Base-by-base conservation (phyloP, 2,888 invertebrate species). In the Hermodice carunculata region DNA sequence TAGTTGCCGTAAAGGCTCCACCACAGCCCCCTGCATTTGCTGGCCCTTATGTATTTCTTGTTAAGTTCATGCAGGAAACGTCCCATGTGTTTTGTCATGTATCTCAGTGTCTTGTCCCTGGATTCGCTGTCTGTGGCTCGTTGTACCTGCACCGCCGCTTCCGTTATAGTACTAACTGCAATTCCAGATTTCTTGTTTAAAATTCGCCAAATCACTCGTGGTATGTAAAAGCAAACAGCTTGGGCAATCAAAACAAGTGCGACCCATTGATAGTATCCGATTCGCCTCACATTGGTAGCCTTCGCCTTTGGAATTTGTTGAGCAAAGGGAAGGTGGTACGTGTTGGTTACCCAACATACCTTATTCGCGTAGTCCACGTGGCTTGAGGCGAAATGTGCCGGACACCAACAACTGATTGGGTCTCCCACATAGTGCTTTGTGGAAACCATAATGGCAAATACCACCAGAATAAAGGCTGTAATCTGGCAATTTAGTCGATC, bases 281-380 rank as follows among this genome's bases (percentile, higher is more conserved):
- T 69, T 3, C 48, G 58, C 0, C 49, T 51, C n/a, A n/a, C n/a
- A n/a, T n/a, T n/a, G n/a, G n/a, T n/a, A n/a, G 66, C 66, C 4
- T 56, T 56, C 14, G 61, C 68, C 11, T 54, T 42, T 8, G 74
- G 74, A 26, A 74, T 73, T n/a, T 63, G 61, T 42, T 66, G 49
- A n/a, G 42, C 40, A 44, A 64, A 69, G 17, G 86, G 86, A 14
- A 88, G 81, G 78, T 85, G 87, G 75, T 88, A 88, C 31, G 88
- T 88, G 76, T 87, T 88, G 67, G 86, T 86, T 32, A 88, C 87
- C 87, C 86, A 88, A 75, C 88, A 88, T 51, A 87, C 87, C 76
- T 68, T 70, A 51, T 73, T 64, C 3, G 69, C 63, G 59, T 56
- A 74, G 58, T 65, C 69, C 8, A 61, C 56, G n/a, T 73, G 67